Evolutionary conservation across 2,113 vertebrate species (phyloP).

Genomic region (Triplophysa dalaica): DNA sequence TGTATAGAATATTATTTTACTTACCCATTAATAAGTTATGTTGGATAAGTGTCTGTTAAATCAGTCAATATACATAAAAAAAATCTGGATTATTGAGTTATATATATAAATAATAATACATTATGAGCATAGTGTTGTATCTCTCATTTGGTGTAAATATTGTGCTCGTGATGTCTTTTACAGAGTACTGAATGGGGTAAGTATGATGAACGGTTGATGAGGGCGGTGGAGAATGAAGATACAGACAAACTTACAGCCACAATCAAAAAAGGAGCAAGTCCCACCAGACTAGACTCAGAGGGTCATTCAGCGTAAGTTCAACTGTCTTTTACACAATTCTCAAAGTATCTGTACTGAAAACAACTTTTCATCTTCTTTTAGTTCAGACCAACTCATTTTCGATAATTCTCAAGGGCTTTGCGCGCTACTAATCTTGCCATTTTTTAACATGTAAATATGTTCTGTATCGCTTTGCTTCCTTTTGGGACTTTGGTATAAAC

Average conservation of each 20-base stretch:
- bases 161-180: background rate
- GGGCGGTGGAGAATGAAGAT: slow-evolving; percentile 90
- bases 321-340: background rate
- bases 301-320: slow-evolving; percentile 92
- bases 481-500: background rate
- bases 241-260: slow-evolving; percentile 89
- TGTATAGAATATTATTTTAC: too few species aligned
- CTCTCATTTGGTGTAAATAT: too few species aligned
- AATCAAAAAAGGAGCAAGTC: slow-evolving; percentile 90
- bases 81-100: too few species aligned
- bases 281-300: slow-evolving; percentile 90
- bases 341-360: background rate
- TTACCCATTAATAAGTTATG: too few species aligned
- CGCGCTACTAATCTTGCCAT: background rate
- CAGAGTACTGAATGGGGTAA: slow-evolving; percentile 94
- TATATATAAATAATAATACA: too few species aligned
- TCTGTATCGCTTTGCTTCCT: background rate
- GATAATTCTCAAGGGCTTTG: background rate
- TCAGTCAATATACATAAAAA: too few species aligned
- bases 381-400: background rate
- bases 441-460: slow-evolving; percentile 1
- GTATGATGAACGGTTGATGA: slow-evolving; percentile 96
- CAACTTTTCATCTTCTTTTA: background rate
- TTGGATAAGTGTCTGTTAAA: too few species aligned
- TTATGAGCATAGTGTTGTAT: too few species aligned